Percentiles rank a stretch among this genome's conserved stretches.
phyloP scores from a whole-genome alignment of 2,113 vertebrate species.

The Brevimyrus niger region DNA sequence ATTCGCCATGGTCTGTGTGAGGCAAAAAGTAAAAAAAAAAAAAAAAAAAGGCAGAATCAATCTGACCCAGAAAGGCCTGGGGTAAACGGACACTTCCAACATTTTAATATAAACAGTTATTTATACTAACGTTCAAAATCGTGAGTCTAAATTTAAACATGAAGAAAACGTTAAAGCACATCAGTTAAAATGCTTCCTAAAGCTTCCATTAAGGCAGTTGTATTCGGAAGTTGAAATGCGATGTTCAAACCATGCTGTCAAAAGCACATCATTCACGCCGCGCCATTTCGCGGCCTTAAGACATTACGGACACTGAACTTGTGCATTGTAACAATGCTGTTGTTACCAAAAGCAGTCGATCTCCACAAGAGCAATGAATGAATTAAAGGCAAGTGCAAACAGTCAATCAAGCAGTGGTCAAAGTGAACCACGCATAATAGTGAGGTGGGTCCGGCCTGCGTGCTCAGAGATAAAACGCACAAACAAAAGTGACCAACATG shows the following conservation, averaged over 20 bases:
- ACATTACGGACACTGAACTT: neutral
- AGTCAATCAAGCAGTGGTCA: neutral
- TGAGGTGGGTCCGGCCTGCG: neutral
- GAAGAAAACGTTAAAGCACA: neutral
- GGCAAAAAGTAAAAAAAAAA: neutral
- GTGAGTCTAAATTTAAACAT: neutral
- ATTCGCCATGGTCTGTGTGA: neutral
- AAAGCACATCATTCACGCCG: neutral
- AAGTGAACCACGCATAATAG: neutral
- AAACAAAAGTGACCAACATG: neutral
- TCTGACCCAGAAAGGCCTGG: neutral
- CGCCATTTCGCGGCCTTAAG: neutral
- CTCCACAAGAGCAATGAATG: neutral
- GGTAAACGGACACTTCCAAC: neutral
- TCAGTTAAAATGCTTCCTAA: neutral
- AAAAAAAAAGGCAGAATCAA: neutral
- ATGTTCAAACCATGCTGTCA: neutral
- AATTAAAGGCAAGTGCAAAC: neutral
- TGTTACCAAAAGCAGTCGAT: neutral
- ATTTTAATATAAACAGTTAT: neutral
- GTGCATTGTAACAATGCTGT: neutral
- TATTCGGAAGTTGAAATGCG: neutral
- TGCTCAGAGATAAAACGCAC: neutral
- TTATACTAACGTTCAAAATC: neutral
- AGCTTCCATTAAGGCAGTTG: neutral